Evolutionary conservation across 2,113 vertebrate species (phyloP).

Genomic region (Scopus umbretta): DNA sequence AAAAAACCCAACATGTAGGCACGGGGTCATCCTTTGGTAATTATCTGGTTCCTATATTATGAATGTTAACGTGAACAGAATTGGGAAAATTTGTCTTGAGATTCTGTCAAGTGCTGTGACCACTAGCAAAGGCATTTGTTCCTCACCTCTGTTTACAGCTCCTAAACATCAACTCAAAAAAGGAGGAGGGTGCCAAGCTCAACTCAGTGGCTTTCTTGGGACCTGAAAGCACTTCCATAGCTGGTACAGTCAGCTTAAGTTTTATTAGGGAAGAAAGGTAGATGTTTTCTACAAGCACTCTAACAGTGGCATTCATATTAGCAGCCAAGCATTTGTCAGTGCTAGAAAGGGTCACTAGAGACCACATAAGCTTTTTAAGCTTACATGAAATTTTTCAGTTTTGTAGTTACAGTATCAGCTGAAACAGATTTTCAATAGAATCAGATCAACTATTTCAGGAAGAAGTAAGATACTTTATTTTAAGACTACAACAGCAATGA

Average conservation of each 20-base stretch:
- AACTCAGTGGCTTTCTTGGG: neutral
- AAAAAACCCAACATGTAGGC: neutral
- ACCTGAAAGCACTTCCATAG: neutral
- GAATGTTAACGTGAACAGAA: neutral
- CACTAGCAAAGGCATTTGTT: neutral
- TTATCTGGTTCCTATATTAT: neutral
- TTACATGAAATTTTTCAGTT: neutral
- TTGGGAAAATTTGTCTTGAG: neutral
- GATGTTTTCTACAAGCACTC: neutral
- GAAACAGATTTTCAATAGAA: neutral
- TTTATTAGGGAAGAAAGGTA: neutral
- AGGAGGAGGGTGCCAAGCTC: neutral
- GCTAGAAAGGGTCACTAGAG: neutral
- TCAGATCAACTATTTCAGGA: neutral
- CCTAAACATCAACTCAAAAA: neutral
- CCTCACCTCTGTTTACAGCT: neutral
- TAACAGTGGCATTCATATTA: neutral
- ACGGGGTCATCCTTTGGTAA: neutral
- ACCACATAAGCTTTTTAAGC: neutral
- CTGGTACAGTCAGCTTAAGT: neutral
- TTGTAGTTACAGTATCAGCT: neutral
- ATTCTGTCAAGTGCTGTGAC: neutral
- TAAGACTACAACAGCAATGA: neutral
- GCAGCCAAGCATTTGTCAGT: neutral
- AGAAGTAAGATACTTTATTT: neutral